Evolutionary conservation across 2,888 invertebrate species (phyloP).

Genomic region (Chalcis sispes): DNA sequence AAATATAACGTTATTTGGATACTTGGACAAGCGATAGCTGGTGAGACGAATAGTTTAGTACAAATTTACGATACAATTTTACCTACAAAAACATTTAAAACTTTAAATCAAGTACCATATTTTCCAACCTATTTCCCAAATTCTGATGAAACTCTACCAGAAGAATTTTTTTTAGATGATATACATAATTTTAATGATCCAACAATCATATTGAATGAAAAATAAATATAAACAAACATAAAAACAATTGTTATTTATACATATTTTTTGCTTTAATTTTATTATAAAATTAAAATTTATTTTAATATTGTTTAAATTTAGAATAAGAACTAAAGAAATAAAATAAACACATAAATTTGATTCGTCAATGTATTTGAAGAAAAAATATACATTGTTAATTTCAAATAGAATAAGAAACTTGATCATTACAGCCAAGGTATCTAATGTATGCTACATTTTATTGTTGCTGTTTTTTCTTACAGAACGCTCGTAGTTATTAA

Average conservation of each 20-base stretch:
- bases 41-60: conserved; percentile 87
- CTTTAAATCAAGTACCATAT: conserved; percentile 76
- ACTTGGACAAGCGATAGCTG: conserved; percentile 88
- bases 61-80: conserved; percentile 89
- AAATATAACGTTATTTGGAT: conserved; percentile 95
- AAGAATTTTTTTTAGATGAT: conserved; percentile 86
- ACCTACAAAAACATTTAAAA: conserved; percentile 77
- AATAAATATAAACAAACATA: conserved; percentile 37
- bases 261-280: conserved; percentile 47
- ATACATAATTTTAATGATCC: conserved; percentile 86
- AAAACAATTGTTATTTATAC: conserved; percentile 10
- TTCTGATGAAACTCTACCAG: conserved; percentile 78
- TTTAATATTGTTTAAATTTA: background rate
- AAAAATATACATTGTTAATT: conserved; percentile 59
- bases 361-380: conserved; percentile 58
- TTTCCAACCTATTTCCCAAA: conserved; percentile 89
- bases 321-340: conserved; percentile 28
- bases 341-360: conserved; percentile 45
- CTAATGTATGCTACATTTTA: conserved; percentile 67
- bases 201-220: conserved; percentile 81
- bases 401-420: conserved; percentile 59
- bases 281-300: conserved; percentile 41
- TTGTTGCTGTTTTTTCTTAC: conserved; percentile 64
- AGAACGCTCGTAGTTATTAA: conserved; percentile 66
- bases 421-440: conserved; percentile 60